Conservation (phyloP, 2,113 vertebrate species). For the Ptyas mucosa region DNA sequence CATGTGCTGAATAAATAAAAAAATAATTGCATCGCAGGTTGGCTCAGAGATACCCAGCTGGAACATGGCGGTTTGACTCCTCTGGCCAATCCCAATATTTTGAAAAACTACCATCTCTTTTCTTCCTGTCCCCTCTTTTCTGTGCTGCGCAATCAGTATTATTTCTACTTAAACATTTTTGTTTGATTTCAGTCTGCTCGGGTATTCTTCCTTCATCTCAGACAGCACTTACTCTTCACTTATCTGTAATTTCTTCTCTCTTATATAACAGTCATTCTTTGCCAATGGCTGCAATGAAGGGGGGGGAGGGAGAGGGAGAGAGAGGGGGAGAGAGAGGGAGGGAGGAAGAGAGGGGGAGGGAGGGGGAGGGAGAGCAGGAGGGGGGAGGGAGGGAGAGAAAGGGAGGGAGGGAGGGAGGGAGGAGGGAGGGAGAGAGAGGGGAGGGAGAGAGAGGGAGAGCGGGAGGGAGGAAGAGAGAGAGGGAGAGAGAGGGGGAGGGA, state of each 20-base stretch:
- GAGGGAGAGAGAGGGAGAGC: no score
- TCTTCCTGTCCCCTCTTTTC: constrained; percentile 53
- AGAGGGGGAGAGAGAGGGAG: no score
- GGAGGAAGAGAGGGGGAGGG: no score
- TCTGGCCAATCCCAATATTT: constrained; percentile 35
- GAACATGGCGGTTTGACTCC: constrained; percentile 8
- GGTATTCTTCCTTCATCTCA: constrained; percentile 37
- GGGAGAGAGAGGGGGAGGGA: no score
- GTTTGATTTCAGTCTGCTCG: constrained; percentile 56
- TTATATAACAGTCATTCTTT: constrained; percentile 10
- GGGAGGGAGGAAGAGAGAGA: no score
- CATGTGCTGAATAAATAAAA: not conserved
- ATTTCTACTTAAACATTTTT: constrained; percentile 58
- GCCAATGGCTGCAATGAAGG: accelerated
- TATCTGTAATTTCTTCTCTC: constrained; percentile 50
- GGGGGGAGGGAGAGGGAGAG: no score
- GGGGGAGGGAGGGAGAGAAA: no score
- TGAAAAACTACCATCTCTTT: constrained; percentile 45
- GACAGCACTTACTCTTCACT: constrained; percentile 46
- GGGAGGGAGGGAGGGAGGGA: no score
- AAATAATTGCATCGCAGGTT: not conserved
- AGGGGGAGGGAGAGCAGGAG: no score
- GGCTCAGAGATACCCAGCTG: no score
- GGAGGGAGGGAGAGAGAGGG: no score
- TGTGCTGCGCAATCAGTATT: constrained; percentile 23